Percentiles rank a stretch among this genome's conserved stretches.
phyloP scores from a whole-genome alignment of 2,797 vertebrate species.

The Yasuhikotakia modesta region DNA sequence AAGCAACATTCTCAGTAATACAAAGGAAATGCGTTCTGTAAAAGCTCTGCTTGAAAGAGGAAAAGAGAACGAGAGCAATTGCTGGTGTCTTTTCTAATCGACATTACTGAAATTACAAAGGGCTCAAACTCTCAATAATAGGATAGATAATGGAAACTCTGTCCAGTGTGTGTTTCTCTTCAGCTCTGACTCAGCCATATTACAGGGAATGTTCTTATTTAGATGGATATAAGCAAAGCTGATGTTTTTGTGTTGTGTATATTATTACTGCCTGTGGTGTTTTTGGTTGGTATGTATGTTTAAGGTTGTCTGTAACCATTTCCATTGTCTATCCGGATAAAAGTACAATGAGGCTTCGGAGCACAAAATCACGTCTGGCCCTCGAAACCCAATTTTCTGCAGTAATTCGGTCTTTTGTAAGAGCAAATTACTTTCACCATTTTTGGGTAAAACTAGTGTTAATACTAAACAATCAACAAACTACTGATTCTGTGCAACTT shows the following conservation, averaged over 20 bases:
- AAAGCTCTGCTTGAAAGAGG: not conserved
- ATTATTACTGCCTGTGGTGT: not conserved
- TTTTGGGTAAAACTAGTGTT: not conserved
- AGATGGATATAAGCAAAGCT: not conserved
- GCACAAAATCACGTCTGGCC: not conserved
- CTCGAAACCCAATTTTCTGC: not conserved
- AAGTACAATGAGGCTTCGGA: not conserved
- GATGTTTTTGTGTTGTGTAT: not conserved
- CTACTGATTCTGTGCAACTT: not conserved
- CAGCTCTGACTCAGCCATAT: constrained; percentile 4
- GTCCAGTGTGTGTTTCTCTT: constrained; percentile 9
- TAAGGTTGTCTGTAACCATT: not conserved
- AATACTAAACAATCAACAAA: not conserved
- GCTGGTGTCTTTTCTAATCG: constrained; percentile 21
- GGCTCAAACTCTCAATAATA: not conserved
- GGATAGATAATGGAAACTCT: constrained; percentile 8
- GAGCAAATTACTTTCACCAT: not conserved
- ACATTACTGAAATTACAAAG: constrained; percentile 18
- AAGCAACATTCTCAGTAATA: not conserved
- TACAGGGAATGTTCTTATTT: not conserved
- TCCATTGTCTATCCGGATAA: not conserved
- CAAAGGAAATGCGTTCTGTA: constrained; percentile 19
- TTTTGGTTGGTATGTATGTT: not conserved
- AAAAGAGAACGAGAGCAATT: not conserved
- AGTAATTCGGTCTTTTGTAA: not conserved